These are phyloP conservation scores for Calameuta idolon DNA, from an alignment of 2,888 invertebrate species.

Conservation along the genomic window DNA sequence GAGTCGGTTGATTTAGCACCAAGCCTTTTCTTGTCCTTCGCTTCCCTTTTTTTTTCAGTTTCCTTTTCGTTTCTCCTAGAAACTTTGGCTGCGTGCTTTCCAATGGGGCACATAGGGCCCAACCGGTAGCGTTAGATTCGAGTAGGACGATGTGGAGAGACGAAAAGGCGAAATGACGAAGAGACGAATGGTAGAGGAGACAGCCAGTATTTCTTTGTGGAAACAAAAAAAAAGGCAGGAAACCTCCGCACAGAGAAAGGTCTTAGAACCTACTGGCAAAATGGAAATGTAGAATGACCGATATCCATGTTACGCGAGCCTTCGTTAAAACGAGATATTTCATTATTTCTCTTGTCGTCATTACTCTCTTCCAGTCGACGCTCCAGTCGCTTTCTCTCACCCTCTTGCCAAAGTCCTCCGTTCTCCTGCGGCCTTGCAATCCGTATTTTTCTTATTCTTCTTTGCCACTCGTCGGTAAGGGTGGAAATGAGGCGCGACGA, in stretches of 20 bases:
- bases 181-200: neutral
- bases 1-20: neutral
- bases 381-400: neutral
- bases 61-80: neutral
- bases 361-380: neutral
- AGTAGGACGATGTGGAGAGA: neutral
- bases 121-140: neutral
- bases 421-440: neutral
- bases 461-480: conserved; percentile 3
- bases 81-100: neutral
- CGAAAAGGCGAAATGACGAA: neutral
- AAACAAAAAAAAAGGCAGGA: neutral
- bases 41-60: neutral
- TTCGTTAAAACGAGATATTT: conserved; percentile 30
- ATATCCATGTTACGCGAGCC: conserved; percentile 23
- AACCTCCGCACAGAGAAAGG: no score
- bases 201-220: neutral
- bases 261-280: neutral
- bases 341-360: conserved; percentile 23
- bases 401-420: neutral
- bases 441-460: conserved; percentile 14
- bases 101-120: neutral
- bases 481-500: neutral
- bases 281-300: conserved; percentile 21
- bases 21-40: neutral